A percentile compares a stretch with the other conserved stretches of the same genome.
These are phyloP conservation scores for Oostethus manadensis DNA, from an alignment of 2,113 vertebrate species.

Conservation along the genomic window DNA sequence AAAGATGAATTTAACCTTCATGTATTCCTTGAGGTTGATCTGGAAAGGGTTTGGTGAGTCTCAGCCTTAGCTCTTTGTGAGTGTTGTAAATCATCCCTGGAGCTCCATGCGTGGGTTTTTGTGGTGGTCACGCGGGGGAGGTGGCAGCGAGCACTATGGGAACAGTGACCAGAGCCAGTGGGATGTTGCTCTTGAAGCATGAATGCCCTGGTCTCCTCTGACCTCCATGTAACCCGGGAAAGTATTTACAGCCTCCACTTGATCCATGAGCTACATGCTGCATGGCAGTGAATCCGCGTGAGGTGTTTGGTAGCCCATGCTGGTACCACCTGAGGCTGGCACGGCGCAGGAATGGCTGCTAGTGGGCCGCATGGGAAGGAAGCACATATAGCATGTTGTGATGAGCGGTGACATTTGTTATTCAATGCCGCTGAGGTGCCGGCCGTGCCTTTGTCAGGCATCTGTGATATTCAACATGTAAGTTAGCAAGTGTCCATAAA, in stretches of 20 bases:
- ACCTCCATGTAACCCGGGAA: conserved; percentile 63
- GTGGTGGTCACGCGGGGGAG: conserved; percentile 30
- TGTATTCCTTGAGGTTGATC: too few species aligned
- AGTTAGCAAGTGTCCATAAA: conserved; percentile 48
- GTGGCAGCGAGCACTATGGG: conserved; percentile 39
- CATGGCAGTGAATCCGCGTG: conserved; percentile 10
- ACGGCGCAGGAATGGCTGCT: conserved; percentile 38
- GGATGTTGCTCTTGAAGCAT: conserved; percentile 65
- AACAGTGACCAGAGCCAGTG: conserved; percentile 53
- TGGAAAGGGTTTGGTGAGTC: too few species aligned
- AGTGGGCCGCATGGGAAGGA: conserved; percentile 28
- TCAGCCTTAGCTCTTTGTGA: background rate
- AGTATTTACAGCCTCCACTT: conserved; percentile 72
- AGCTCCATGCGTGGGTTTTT: conserved; percentile 7
- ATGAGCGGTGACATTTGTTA: conserved; percentile 27
- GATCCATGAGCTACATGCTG: conserved; percentile 58
- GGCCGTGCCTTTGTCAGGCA: conserved; percentile 32
- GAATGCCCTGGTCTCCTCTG: conserved; percentile 56
- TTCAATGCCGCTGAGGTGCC: conserved; percentile 23
- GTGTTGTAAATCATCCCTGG: background rate
- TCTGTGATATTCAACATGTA: conserved; percentile 64
- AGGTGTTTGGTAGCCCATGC: conserved; percentile 24
- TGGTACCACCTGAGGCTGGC: conserved; percentile 13
- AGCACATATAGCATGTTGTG: conserved; percentile 15
- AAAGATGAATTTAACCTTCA: too few species aligned